phyloP scores from a whole-genome alignment of 2,888 invertebrate species.

The Latheticus oryzae region DNA sequence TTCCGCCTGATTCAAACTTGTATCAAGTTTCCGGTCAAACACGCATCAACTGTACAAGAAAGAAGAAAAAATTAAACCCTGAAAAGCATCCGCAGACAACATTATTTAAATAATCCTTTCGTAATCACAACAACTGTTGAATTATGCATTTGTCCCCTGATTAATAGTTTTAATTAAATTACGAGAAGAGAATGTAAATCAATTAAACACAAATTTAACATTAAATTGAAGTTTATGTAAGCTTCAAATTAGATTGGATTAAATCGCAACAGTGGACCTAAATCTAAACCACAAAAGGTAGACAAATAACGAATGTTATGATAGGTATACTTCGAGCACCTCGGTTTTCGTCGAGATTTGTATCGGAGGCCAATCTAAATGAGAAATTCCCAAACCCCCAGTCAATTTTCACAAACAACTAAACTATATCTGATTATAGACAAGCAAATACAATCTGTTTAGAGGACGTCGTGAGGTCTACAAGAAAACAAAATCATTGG shows the following conservation, averaged over 20 bases:
- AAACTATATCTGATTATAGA: slow-evolving; percentile 45
- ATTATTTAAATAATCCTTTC: slow-evolving; percentile 21
- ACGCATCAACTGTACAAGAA: slow-evolving; percentile 31
- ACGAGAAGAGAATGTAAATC: slow-evolving; percentile 39
- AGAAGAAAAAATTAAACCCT: not conserved
- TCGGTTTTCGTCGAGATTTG: slow-evolving; percentile 33
- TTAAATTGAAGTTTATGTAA: too few relatives aligned
- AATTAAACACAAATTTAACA: too few relatives aligned
- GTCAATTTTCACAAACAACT: slow-evolving; percentile 47
- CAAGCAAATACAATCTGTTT: slow-evolving; percentile 46
- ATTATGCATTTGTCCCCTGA: slow-evolving; percentile 34
- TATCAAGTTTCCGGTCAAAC: slow-evolving; percentile 45
- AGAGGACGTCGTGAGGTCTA: slow-evolving; percentile 33
- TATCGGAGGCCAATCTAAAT: slow-evolving; percentile 49
- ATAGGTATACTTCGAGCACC: slow-evolving; percentile 17
- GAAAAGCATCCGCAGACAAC: slow-evolving; percentile 3
- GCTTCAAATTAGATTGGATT: slow-evolving; percentile 38
- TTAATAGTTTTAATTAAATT: slow-evolving; percentile 43
- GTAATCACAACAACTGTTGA: slow-evolving; percentile 26
- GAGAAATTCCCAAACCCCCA: slow-evolving; percentile 48
- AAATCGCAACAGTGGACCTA: slow-evolving; percentile 16
- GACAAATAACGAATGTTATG: slow-evolving; percentile 12
- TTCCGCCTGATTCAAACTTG: slow-evolving; percentile 37
- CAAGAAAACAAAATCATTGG: slow-evolving; percentile 35
- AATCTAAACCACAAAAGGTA: not conserved